Base-by-base conservation (phyloP, 2,797 vertebrate genomes). In the Melanotaenia boesemani region DNA sequence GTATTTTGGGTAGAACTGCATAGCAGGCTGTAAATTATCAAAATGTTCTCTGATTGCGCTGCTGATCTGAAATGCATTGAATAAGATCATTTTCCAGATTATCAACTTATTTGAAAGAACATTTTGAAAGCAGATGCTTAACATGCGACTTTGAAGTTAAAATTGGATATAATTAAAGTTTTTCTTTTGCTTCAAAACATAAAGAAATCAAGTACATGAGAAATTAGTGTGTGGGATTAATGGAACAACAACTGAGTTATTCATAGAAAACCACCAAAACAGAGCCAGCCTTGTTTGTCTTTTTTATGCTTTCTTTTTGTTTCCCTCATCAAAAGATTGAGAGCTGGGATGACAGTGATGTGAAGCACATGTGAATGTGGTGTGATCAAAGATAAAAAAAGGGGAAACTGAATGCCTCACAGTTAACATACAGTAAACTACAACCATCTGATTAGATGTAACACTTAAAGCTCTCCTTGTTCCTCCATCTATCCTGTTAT, bases 391-490 rank as follows among this genome's bases (percentile, higher is more conserved):
- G 61, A 32, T 62, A 12, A 68, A 54, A 54, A 60, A 41, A 13
- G 15, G 44, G 34, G 12, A 16, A 41, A 41, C 39, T 41, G 13
- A 13, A 41, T 24, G 10, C 24, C 72, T 73, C 55, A 64, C 32
- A 41, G 34, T 64, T 56, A 12, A 32, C 52, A 13, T 72, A 48
- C 18, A n/a, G 20, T 26, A 26, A 46, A 63, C 67, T 16, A 22
- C 30, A 55, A 50, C 10, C 34, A 55, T 70, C 18, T 56, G 58
- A 70, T 74, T 57, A 57, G 72, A 71, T 36, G 24, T 15, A 58
- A 76, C n/a, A 32, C 69, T 20, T 79, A 6, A 8, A 48, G 62
- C 65, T 34, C 0, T 60, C 22, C 4, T 24, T 48, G 46, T 0
- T 0, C 41, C 24, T 72, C 55, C 67, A 44, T 71, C 39, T 56